phyloP scores from a whole-genome alignment of 2,797 vertebrate species.

The Psittacula derbiana region DNA sequence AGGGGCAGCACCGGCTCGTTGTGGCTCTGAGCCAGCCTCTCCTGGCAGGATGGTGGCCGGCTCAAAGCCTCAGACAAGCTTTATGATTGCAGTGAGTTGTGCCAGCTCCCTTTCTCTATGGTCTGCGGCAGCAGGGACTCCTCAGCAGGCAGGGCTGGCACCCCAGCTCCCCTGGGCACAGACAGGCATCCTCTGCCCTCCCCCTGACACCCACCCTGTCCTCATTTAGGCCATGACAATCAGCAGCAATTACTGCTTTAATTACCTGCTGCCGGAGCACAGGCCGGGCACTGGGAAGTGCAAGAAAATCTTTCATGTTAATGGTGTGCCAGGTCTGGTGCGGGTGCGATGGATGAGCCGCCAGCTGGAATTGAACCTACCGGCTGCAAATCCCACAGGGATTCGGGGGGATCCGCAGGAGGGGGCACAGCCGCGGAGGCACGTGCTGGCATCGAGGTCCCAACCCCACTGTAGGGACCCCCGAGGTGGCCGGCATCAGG shows the following conservation, averaged over 20 bases:
- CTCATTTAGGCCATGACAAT: conserved; percentile 71
- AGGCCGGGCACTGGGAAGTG: conserved; percentile 69
- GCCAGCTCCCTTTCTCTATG: not conserved
- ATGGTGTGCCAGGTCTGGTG: conserved; percentile 73
- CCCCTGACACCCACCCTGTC: not conserved
- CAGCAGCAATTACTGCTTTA: conserved; percentile 81
- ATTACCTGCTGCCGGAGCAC: conserved; percentile 77
- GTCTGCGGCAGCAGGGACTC: rapidly evolving
- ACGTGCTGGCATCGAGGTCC: not conserved
- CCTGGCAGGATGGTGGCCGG: not conserved
- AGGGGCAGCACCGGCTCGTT: not conserved
- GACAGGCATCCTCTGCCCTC: not conserved
- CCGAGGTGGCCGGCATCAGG: not conserved
- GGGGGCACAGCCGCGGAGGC: not conserved
- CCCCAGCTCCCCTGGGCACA: not conserved
- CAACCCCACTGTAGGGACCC: rapidly evolving
- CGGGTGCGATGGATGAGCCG: conserved; percentile 65
- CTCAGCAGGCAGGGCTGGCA: not conserved
- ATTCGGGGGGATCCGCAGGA: not conserved
- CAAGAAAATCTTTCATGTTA: conserved; percentile 78
- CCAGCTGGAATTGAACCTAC: conserved; percentile 70
- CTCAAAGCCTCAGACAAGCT: conserved; percentile 16
- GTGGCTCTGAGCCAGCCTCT: not conserved
- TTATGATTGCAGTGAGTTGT: not conserved
- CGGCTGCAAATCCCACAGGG: not conserved